Evolutionary conservation across 2,797 vertebrate genomes (phyloP).

Genomic region (Epinephelus coioides): DNA sequence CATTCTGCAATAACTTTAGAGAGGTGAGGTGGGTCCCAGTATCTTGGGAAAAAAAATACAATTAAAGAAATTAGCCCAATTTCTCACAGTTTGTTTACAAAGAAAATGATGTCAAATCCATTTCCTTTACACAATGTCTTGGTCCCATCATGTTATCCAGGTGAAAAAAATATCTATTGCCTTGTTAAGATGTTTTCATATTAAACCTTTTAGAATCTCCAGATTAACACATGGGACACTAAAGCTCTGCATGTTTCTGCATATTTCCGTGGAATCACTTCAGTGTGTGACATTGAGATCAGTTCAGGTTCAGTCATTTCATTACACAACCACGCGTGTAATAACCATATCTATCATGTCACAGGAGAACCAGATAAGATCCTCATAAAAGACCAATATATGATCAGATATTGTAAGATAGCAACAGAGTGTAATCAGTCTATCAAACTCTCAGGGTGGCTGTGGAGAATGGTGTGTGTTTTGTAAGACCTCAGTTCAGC

Average conservation of each 20-base stretch:
- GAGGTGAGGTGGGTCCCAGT: neutral
- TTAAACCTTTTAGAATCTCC: slow-evolving; percentile 30
- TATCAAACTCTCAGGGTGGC: slow-evolving; percentile 68
- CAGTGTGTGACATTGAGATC: slow-evolving; percentile 23
- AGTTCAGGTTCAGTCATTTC: slow-evolving; percentile 26
- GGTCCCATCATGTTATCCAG: neutral
- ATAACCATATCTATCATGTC: slow-evolving; percentile 1
- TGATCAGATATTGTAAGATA: slow-evolving; percentile 25
- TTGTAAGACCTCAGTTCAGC: slow-evolving; percentile 51
- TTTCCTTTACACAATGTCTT: neutral
- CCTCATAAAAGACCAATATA: neutral
- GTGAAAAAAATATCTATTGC: neutral
- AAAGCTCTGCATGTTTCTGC: slow-evolving; percentile 33
- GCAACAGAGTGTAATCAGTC: slow-evolving; percentile 37
- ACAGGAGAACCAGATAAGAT: slow-evolving; percentile 20
- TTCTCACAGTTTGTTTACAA: neutral
- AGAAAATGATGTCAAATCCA: slow-evolving; percentile 4
- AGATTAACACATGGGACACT: slow-evolving; percentile 9
- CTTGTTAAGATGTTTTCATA: slow-evolving; percentile 29
- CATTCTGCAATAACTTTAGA: neutral
- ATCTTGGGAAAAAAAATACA: neutral
- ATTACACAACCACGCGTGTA: neutral
- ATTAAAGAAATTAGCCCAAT: neutral
- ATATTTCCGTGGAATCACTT: slow-evolving; percentile 40
- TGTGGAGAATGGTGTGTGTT: slow-evolving; percentile 43